Base-by-base conservation (phyloP, 1,140 invertebrate species). In the Drosophila grimshawi region DNA sequence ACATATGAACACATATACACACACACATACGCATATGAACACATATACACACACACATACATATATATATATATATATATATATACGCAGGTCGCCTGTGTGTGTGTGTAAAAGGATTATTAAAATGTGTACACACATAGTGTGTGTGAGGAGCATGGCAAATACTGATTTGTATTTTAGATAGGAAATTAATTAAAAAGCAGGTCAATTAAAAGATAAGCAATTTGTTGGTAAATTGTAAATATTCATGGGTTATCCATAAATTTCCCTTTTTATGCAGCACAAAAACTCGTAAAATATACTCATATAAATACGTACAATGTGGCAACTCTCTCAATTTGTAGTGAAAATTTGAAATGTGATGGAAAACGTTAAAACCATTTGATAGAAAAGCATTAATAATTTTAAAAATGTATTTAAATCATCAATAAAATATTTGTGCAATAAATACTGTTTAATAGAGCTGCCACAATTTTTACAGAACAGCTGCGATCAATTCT, bases 1-100 rank as follows among this genome's bases (percentile, higher is more conserved):
- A 61, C 19, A 41, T 74, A 33, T 46, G 51, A 33, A 46, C 32
- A 30, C 39, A 53, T 51, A 65, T 57, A 39, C 11, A 41, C 35
- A 33, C 51, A 27, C 10, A 35, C n/a, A 56, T 39, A 49, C 35
- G 55, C 19, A 41, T 74, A 33, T 46, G 51, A 33, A 46, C 32
- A 30, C 39, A 53, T 51, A 65, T 57, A 39, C 11, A 41, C 35
- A 33, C 51, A 27, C 10, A 35, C 19, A 48, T 6, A 43, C 0
- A 1, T n/a, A 43, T 43, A 4, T n/a, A 51, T 32, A 32, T 51
- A 49, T 6, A 43, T 8, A 10, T 10, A 41, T 3, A 29, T 49
- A 45, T 33, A 33, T 5, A 43, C 39, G 10, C 39, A n/a, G 39
- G 39, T 43, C 10, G 39, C n/a, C 39, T 19, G 19, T 19, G 19